Evolutionary conservation across 2,113 vertebrate species (phyloP).

Genomic region (Hyla sarda): DNA sequence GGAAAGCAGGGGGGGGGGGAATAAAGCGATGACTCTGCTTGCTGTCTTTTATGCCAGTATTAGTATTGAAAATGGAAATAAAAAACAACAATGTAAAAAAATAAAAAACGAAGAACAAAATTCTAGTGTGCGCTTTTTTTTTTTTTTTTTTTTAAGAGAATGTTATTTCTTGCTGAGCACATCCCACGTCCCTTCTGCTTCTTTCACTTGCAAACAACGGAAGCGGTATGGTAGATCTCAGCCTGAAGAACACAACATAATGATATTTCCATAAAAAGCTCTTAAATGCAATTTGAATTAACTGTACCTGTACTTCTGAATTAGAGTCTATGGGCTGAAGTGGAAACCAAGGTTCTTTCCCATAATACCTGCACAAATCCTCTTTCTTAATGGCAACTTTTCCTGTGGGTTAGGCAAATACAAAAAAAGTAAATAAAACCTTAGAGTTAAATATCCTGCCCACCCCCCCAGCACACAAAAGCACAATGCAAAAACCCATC

Average conservation of each 20-base stretch:
- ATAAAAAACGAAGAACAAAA: not conserved
- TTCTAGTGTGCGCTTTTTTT: no score
- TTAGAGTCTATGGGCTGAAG: conserved; percentile 93
- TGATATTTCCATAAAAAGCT: not conserved
- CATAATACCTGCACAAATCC: conserved; percentile 88
- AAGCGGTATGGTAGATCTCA: not conserved
- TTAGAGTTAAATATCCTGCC: no score
- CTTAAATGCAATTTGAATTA: not conserved
- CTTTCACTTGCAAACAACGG: not conserved
- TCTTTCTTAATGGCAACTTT: conserved; percentile 97
- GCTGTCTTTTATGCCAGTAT: not conserved
- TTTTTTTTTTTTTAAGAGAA: no score
- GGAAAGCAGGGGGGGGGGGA: not conserved
- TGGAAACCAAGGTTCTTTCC: conserved; percentile 93
- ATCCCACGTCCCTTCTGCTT: conserved; percentile 18
- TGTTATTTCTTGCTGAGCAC: not conserved
- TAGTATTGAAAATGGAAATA: not conserved
- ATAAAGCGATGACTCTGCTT: not conserved
- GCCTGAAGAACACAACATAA: not conserved
- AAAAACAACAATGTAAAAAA: not conserved
- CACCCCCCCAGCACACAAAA: no score
- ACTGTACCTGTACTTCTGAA: conserved; percentile 94
- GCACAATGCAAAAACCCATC: not conserved
- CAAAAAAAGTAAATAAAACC: not conserved
- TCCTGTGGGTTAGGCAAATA: conserved; percentile 72